A percentile compares a stretch with the other conserved stretches of the same genome.
Evolutionary conservation across 2,113 vertebrate genomes (phyloP).

Genomic region (Sardina pilchardus): DNA sequence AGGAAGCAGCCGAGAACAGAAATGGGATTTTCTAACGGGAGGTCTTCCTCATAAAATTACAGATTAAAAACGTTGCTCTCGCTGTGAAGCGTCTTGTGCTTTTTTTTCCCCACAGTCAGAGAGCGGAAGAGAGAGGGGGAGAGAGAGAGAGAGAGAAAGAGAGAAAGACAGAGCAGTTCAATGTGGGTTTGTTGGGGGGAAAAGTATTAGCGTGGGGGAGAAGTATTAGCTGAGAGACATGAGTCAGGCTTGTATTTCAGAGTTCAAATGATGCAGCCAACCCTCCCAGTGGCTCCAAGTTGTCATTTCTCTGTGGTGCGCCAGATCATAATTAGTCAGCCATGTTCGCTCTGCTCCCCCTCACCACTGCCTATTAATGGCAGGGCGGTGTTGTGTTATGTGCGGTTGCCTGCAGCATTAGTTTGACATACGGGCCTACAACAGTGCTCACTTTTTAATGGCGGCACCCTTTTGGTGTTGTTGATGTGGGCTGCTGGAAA

Average conservation of each 20-base stretch:
- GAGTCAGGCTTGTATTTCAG: neutral
- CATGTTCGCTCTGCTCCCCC: neutral
- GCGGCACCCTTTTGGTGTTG: neutral
- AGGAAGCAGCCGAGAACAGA: neutral
- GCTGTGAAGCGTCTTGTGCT: neutral
- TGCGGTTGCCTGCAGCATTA: conserved; percentile 13
- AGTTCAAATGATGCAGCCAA: neutral
- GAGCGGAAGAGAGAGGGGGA: neutral
- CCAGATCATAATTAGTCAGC: neutral
- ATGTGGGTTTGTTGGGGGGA: neutral
- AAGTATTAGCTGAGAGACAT: neutral
- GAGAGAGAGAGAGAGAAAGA: neutral
- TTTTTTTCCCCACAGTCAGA: neutral
- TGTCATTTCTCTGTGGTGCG: neutral
- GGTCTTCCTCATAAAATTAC: conserved; percentile 15
- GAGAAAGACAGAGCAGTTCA: neutral
- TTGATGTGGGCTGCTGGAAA: neutral
- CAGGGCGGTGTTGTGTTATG: neutral
- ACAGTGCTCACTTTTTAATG: neutral
- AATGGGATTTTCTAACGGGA: neutral
- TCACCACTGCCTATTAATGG: neutral
- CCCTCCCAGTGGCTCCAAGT: neutral
- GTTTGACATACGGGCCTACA: neutral
- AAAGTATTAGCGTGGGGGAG: neutral
- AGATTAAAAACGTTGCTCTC: neutral